These are phyloP conservation scores for Rhagonycha lutea DNA, from an alignment of 2,888 invertebrate genomes.

Conservation along the genomic window DNA sequence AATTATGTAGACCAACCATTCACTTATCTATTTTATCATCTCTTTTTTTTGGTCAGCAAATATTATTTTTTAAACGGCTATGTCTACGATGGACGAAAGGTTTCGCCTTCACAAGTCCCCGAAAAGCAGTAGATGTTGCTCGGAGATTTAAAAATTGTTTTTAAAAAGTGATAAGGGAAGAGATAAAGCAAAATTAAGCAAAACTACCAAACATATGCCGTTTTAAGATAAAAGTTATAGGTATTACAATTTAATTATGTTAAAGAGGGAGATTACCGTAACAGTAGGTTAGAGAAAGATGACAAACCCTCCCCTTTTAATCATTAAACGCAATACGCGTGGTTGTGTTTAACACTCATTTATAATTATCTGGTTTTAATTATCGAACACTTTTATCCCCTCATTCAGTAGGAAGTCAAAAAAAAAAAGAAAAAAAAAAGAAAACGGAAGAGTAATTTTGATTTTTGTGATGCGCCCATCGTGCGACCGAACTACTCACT, in stretches of 20 bases:
- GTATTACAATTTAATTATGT: background rate
- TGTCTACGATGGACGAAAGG: background rate
- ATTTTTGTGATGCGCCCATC: conserved; percentile 23
- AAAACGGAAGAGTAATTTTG: conserved; percentile 26
- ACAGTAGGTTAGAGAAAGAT: background rate
- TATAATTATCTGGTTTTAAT: conserved; percentile 44
- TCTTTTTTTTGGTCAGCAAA: conserved; percentile 11
- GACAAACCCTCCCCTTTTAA: background rate
- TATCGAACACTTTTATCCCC: conserved; percentile 31
- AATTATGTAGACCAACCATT: conserved; percentile 27
- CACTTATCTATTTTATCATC: conserved; percentile 24
- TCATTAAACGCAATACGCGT: conserved; percentile 33
- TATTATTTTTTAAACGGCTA: conserved; percentile 13
- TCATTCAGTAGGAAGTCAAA: conserved; percentile 6
- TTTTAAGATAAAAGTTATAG: background rate
- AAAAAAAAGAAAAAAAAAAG: conserved; percentile 16
- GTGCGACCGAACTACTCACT: conserved; percentile 17
- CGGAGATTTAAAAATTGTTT: background rate
- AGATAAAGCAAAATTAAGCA: background rate
- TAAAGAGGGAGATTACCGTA: background rate
- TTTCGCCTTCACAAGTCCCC: background rate
- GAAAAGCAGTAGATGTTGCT: background rate
- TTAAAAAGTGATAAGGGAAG: background rate
- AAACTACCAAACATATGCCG: background rate
- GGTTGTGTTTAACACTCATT: conserved; percentile 49